Percentiles rank a stretch among this genome's conserved stretches.
These are phyloP conservation scores for Thrips palmi DNA, from an alignment of 1,140 invertebrate genomes.

Conservation along the genomic window DNA sequence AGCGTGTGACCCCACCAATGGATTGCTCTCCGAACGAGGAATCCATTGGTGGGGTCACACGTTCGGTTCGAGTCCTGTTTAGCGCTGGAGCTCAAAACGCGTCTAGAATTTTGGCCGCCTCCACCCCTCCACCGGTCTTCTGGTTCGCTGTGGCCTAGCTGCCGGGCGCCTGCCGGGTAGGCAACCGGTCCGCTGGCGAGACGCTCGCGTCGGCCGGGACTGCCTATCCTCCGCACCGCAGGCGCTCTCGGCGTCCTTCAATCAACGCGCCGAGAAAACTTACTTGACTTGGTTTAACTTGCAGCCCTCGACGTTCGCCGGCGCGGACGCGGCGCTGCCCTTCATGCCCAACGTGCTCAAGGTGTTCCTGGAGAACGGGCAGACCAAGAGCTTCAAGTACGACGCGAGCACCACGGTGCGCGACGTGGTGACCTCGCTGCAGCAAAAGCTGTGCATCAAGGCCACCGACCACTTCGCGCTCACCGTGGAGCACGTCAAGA, in stretches of 20 bases:
- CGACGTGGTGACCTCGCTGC: slow-evolving; percentile 67
- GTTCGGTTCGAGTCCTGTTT: too few relatives aligned
- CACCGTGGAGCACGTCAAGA: slow-evolving; percentile 79
- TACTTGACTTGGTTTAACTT: slow-evolving; percentile 19
- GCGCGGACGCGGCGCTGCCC: slow-evolving; percentile 60
- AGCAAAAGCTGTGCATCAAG: slow-evolving; percentile 67
- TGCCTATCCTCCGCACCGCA: not conserved
- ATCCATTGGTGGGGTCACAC: too few relatives aligned
- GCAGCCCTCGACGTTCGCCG: slow-evolving; percentile 50
- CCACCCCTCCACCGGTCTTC: too few relatives aligned
- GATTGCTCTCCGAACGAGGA: too few relatives aligned
- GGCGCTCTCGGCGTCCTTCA: not conserved
- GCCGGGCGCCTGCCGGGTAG: too few relatives aligned
- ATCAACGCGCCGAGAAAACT: too few relatives aligned
- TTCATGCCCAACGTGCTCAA: slow-evolving; percentile 86
- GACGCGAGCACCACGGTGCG: slow-evolving; percentile 74
- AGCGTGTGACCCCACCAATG: too few relatives aligned
- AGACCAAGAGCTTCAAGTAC: slow-evolving; percentile 93
- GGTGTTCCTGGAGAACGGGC: slow-evolving; percentile 85
- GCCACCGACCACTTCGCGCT: slow-evolving; percentile 70
- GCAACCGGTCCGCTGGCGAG: too few relatives aligned
- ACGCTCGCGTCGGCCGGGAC: too few relatives aligned
- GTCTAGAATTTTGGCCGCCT: too few relatives aligned
- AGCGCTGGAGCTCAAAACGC: too few relatives aligned
- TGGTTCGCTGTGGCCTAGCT: too few relatives aligned